A percentile compares a stretch with the other conserved stretches of the same genome.
Evolutionary conservation across 2,797 vertebrate genomes (phyloP).

Genomic region (Rhinichthys osculus): DNA sequence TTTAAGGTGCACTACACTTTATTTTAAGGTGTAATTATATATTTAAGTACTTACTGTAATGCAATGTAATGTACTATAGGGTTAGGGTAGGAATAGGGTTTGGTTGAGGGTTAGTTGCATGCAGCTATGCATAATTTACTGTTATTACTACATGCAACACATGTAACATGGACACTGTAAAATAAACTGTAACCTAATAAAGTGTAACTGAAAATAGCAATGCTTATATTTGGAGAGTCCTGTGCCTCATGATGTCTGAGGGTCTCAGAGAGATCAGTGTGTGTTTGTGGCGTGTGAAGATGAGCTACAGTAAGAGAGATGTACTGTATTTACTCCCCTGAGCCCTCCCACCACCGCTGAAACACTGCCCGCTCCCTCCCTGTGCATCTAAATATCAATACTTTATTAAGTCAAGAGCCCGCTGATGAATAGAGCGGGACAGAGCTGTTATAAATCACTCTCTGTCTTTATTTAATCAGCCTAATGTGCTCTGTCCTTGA

Average conservation of each 20-base stretch:
- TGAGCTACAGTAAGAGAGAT: slow-evolving; percentile 38
- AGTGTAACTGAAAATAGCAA: background rate
- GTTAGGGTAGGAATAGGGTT: too few relatives aligned
- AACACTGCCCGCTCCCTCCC: slow-evolving; percentile 17
- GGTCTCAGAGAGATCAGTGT: slow-evolving; percentile 33
- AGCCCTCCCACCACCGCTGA: slow-evolving; percentile 14
- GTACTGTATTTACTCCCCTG: slow-evolving; percentile 37
- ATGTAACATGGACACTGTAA: too few relatives aligned
- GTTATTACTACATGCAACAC: too few relatives aligned
- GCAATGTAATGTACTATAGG: too few relatives aligned
- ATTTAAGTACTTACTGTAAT: too few relatives aligned
- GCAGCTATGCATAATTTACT: too few relatives aligned
- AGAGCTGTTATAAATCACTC: slow-evolving; percentile 65
- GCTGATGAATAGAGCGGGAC: slow-evolving; percentile 61
- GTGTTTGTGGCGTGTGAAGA: slow-evolving; percentile 40
- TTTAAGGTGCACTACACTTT: too few relatives aligned
- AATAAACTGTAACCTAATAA: too few relatives aligned
- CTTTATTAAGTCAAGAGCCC: slow-evolving; percentile 63
- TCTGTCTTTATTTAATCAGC: slow-evolving; percentile 65
- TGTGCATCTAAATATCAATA: slow-evolving; percentile 63
- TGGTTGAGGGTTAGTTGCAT: too few relatives aligned
- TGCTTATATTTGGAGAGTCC: background rate
- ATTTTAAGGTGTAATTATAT: too few relatives aligned
- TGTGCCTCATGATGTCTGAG: slow-evolving; percentile 50
- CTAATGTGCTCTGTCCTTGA: slow-evolving; percentile 66